Base-by-base conservation (phyloP, 2,888 invertebrate species). In the Lymantria monacha region DNA sequence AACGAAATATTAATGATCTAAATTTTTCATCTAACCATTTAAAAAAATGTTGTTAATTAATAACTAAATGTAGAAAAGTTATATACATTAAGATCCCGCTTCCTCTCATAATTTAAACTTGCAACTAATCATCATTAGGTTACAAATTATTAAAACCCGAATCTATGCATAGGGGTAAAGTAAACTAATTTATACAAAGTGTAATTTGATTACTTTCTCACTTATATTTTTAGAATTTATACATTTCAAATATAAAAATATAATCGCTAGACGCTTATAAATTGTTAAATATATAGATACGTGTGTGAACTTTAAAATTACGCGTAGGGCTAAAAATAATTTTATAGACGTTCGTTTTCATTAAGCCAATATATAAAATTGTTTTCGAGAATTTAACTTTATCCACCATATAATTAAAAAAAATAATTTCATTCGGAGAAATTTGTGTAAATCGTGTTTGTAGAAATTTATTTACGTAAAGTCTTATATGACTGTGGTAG, bases 111-210 rank as follows among this genome's bases (percentile, higher is more conserved):
- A 22, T 42, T 62, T 62, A 14, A 37, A 15, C 0, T 14, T 10
- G 22, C 3, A 7, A 22, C 44, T 61, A 57, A 57, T 53, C 49
- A 48, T 36, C 46, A 53, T 59, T 44, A 61, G 56, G 57, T 60
- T 60, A 69, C 55, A 64, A 69, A 63, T 48, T 22, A 12, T 42
- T 44, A 48, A 52, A 69, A 69, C 66, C 56, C 55, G 48, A 58
- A 67, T 69, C 59, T 63, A 67, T 63, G 58, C 42, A 51, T 46
- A 51, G 51, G 62, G 63, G 63, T 69, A 69, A 51, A 57, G 46
- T 61, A 69, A 66, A 46, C 49, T 63, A 70, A 67, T 72, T 69
- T 63, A 63, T 66, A 50, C 53, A 30, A 54, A 59, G 45, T 43
- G 52, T 63, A 69, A 72, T 70, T 66, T 52, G 33, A 59, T 58